A percentile compares a stretch with the other conserved stretches of the same genome.
phyloP scores from a whole-genome alignment of 2,888 invertebrate species.

The Euproctis similis region DNA sequence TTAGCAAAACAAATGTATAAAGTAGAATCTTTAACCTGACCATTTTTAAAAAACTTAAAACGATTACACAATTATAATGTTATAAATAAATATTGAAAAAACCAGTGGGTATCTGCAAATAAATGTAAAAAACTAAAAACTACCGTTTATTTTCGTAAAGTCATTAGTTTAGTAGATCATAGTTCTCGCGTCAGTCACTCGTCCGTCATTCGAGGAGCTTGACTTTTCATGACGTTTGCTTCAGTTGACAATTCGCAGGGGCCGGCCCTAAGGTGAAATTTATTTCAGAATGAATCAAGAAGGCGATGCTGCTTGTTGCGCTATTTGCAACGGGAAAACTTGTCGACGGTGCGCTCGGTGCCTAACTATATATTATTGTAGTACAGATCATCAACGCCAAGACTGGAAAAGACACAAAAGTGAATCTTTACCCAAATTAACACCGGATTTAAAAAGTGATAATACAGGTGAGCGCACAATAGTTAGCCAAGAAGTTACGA shows the following conservation, averaged over 20 bases:
- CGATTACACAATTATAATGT: no score
- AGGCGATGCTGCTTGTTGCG: slow-evolving; percentile 68
- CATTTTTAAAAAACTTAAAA: no score
- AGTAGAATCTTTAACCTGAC: no score
- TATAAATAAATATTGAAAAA: no score
- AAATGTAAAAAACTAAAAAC: no score
- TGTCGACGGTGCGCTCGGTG: slow-evolving; percentile 85
- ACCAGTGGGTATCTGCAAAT: no score
- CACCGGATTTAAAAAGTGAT: slow-evolving; percentile 43
- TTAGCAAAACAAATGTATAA: no score
- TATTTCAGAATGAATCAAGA: slow-evolving; percentile 70
- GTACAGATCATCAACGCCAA: slow-evolving; percentile 84
- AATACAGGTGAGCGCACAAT: slow-evolving; percentile 37
- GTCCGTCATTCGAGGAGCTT: slow-evolving; percentile 33
- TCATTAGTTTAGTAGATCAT: neutral
- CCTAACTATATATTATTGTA: slow-evolving; percentile 84
- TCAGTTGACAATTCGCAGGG: slow-evolving; percentile 38
- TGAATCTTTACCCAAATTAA: slow-evolving; percentile 69
- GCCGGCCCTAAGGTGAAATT: slow-evolving; percentile 43
- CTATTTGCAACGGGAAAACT: slow-evolving; percentile 78
- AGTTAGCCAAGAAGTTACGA: slow-evolving; percentile 33
- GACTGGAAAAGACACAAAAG: slow-evolving; percentile 87
- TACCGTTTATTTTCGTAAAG: no score
- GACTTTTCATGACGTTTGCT: no score
- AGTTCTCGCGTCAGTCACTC: slow-evolving; percentile 6